phyloP scores from a whole-genome alignment of 2,113 vertebrate genomes.

The Upupa epops region DNA sequence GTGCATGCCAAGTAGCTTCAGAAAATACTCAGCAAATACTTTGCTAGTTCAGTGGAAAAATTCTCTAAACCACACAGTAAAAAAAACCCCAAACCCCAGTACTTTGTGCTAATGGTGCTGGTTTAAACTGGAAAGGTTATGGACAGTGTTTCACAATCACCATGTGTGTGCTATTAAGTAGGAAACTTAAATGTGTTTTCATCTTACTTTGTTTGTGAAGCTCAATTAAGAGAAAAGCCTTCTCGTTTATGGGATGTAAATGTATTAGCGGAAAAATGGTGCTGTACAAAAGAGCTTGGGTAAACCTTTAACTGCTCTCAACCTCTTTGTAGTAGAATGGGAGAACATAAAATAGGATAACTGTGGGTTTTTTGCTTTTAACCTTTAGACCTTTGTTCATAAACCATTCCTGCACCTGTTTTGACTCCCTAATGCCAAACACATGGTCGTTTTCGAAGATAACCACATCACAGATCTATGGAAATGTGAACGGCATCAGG shows the following conservation, averaged over 20 bases:
- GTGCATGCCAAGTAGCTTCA: neutral
- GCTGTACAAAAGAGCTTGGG: neutral
- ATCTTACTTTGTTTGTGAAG: slow-evolving; percentile 44
- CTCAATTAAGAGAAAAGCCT: slow-evolving; percentile 32
- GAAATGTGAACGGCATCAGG: neutral
- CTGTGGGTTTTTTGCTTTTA: slow-evolving; percentile 49
- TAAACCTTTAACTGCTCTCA: neutral
- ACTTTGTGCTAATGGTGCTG: slow-evolving; percentile 22
- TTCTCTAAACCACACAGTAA: slow-evolving; percentile 34
- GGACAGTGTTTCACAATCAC: slow-evolving; percentile 46
- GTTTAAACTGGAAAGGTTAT: slow-evolving; percentile 49
- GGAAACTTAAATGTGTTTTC: slow-evolving; percentile 44
- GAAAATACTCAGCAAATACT: slow-evolving; percentile 17
- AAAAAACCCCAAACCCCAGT: neutral
- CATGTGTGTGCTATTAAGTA: slow-evolving; percentile 43
- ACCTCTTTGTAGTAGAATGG: slow-evolving; percentile 23
- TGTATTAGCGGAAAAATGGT: neutral
- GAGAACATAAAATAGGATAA: slow-evolving; percentile 49
- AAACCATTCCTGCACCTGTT: slow-evolving; percentile 60
- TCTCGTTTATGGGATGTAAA: slow-evolving; percentile 14
- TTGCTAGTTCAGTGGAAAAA: slow-evolving; percentile 49
- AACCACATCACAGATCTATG: slow-evolving; percentile 38
- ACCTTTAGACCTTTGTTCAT: slow-evolving; percentile 48
- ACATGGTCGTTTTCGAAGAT: slow-evolving; percentile 29
- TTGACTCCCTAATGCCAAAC: slow-evolving; percentile 52